Evolutionary conservation across 1,140 invertebrate species (phyloP).

Genomic region (Drosophila parvula): DNA sequence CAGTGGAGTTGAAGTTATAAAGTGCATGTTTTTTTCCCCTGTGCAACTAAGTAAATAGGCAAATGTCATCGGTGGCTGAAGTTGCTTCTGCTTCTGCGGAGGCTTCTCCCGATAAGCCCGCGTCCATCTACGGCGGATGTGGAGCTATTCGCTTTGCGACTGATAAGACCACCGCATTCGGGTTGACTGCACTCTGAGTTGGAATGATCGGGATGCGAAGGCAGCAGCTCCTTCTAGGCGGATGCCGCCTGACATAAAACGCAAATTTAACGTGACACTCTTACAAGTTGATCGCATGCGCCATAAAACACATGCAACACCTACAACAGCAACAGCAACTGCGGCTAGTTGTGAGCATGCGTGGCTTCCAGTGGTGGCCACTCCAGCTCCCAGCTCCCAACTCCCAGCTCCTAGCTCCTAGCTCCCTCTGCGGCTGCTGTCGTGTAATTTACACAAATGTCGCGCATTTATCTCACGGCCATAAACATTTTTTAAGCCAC

Average conservation of each 20-base stretch:
- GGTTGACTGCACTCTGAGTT: slow-evolving; percentile 70
- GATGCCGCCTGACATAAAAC: slow-evolving; percentile 71
- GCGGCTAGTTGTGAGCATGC: slow-evolving; percentile 59
- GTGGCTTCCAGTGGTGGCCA: slow-evolving; percentile 66
- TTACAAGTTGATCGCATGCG: slow-evolving; percentile 80
- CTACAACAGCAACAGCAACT: slow-evolving; percentile 62
- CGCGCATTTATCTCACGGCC: slow-evolving; percentile 77
- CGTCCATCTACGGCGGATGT: slow-evolving; percentile 70
- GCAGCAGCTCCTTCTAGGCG: slow-evolving; percentile 12
- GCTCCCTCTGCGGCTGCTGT: slow-evolving; percentile 55
- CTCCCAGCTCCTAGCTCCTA: slow-evolving; percentile 17
- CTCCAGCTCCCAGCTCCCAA: slow-evolving; percentile 20
- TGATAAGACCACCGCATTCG: slow-evolving; percentile 58
- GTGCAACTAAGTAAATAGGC: slow-evolving; percentile 64
- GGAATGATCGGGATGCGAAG: slow-evolving; percentile 9
- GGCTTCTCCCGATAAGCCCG: slow-evolving; percentile 42
- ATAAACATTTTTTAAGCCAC: slow-evolving; percentile 83
- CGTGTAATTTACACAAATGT: slow-evolving; percentile 82
- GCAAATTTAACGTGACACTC: slow-evolving; percentile 82
- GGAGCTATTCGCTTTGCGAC: slow-evolving; percentile 17
- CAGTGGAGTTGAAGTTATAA: not conserved
- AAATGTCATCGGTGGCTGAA: slow-evolving; percentile 44
- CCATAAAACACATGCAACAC: slow-evolving; percentile 82
- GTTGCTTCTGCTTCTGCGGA: slow-evolving; percentile 36
- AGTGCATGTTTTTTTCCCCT: not conserved